Evolutionary conservation across 2,113 vertebrate genomes (phyloP), one percentile per base, ranked within the genome.

Genomic region (Periophthalmodon schlosseri): DNA sequence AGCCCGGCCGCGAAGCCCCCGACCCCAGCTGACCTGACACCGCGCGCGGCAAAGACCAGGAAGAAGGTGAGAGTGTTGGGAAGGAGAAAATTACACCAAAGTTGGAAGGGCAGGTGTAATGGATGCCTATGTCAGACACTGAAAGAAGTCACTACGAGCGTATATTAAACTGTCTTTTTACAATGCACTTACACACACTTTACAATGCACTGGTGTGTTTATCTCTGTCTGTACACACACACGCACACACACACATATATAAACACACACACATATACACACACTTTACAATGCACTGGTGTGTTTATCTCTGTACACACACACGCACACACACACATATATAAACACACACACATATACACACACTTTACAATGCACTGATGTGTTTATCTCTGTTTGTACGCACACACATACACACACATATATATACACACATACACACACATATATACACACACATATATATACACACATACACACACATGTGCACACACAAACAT

Each of bases 1-100:
- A 92, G 92, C 91, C 87, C 92, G 84, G 87, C 87, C 89, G 77
- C 49, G 23, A 57, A 90, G 86, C 85, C 84, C 84, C 83, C 80
- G 87, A 92, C 89, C 91, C 87, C 79, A 83, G 90, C 82, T 86
- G 90, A 91, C 89, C 89, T 52, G 5, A 80, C 71, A 60, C 71
- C 15, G 67, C 70, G 83, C 80, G 64, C 60, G 63, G 77, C 81
- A 80, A 79, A 79, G 78, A 82, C 60, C 68, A 77, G 69, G 74
- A 74, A 76, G 74, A 78, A 84, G 82, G 76, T 86, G 81, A 76
- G 73, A 57, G 75, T 50, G 52, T 57, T 70, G 73, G 67, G 68
- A 65, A 47, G 0, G 18, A 65, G 56, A 47, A 47, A 73, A 21
- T 13, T 16, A 58, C 5, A 16, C 49, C 8, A 5, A 49, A 72